Conservation (phyloP, 1,140 invertebrate species). For the Cataglyphis hispanica region DNA sequence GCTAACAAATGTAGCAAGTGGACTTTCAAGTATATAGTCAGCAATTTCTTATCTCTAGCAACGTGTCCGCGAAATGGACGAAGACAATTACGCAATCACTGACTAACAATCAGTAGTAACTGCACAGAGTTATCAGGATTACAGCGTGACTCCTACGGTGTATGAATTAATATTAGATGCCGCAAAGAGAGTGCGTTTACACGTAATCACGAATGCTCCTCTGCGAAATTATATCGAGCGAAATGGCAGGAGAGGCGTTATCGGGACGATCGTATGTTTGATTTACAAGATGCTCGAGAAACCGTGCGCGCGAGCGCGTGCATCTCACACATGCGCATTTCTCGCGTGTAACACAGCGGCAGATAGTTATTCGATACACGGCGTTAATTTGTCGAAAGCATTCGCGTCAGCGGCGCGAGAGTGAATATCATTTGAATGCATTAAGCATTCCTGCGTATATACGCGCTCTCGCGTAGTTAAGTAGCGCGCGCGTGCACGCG, state of each 20-base stretch:
- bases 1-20: neutral
- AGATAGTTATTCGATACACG: constrained; percentile 79
- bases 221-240: constrained; percentile 57
- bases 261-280: constrained; percentile 67
- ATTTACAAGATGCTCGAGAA: constrained; percentile 62
- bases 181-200: constrained; percentile 27
- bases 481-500: constrained; percentile 43
- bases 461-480: constrained; percentile 68
- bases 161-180: constrained; percentile 39
- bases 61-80: constrained; percentile 24
- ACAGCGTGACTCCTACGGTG: constrained; percentile 1
- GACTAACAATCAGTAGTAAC: neutral
- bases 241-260: constrained; percentile 58
- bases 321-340: neutral
- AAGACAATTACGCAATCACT: constrained; percentile 18
- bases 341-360: constrained; percentile 64
- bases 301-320: neutral
- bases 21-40: neutral
- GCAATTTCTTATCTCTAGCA: constrained; percentile 38
- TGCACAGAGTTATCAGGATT: constrained; percentile 33
- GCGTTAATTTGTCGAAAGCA: constrained; percentile 81
- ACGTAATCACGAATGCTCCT: constrained; percentile 48
- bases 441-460: constrained; percentile 74
- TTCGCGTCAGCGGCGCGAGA: constrained; percentile 77
- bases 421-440: constrained; percentile 83